A percentile compares a stretch with the other conserved stretches of the same genome.
phyloP scores from a whole-genome alignment of 1,140 invertebrate genomes.

The Rhynchophorus ferrugineus region DNA sequence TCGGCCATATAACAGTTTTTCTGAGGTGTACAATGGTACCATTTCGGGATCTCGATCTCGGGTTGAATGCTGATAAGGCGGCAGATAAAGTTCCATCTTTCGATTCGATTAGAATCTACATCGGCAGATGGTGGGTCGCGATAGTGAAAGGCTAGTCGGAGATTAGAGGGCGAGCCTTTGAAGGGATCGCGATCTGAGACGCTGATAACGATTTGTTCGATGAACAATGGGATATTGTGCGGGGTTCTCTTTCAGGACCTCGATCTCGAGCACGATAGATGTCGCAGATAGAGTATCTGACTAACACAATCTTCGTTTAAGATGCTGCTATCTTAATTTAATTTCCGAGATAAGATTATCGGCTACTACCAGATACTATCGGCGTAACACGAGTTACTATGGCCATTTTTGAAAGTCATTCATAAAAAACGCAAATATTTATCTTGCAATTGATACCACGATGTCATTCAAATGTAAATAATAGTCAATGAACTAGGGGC shows the following conservation, averaged over 20 bases:
- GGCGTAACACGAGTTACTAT: neutral
- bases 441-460: neutral
- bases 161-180: constrained; percentile 23
- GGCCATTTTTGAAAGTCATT: neutral
- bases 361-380: neutral
- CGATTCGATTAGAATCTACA: constrained; percentile 28
- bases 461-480: neutral
- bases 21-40: constrained; percentile 27
- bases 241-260: neutral
- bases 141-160: constrained; percentile 26
- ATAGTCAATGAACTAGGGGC: too few relatives aligned
- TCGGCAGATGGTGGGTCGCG: constrained; percentile 31
- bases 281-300: constrained; percentile 18
- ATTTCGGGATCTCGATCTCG: constrained; percentile 25
- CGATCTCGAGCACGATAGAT: neutral
- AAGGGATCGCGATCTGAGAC: constrained; percentile 19
- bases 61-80: constrained; percentile 36
- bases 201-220: constrained; percentile 26
- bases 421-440: neutral
- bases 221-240: constrained; percentile 14
- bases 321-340: constrained; percentile 29
- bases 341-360: constrained; percentile 24
- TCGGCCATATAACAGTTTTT: constrained; percentile 30
- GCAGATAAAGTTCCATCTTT: constrained; percentile 26
- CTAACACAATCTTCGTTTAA: constrained; percentile 26